Percentiles rank a stretch among this genome's conserved stretches.
phyloP scores from a whole-genome alignment of 2,888 invertebrate genomes.

The Luperina nickerlii region DNA sequence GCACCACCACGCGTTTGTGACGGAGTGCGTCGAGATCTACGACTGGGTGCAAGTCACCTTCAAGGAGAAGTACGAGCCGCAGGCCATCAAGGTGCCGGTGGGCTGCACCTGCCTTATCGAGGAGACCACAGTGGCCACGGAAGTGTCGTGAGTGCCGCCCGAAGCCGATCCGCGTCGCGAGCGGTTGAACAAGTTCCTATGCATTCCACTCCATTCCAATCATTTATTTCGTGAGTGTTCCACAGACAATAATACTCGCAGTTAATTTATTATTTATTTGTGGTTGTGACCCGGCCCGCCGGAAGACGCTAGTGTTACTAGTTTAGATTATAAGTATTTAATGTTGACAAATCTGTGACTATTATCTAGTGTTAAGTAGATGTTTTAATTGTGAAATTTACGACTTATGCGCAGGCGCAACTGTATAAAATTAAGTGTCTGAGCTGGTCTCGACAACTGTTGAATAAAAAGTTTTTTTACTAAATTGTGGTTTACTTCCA shows the following conservation, averaged over 20 bases:
- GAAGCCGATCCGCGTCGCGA: constrained; percentile 16
- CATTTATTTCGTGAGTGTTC: constrained; percentile 63
- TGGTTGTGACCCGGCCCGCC: constrained; percentile 62
- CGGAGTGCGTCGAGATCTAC: constrained; percentile 84
- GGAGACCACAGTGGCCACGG: constrained; percentile 66
- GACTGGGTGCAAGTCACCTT: constrained; percentile 84
- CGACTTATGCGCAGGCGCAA: constrained; percentile 62
- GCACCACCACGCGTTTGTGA: constrained; percentile 75
- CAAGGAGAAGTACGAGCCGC: constrained; percentile 63
- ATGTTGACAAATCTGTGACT: constrained; percentile 45
- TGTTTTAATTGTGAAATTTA: constrained; percentile 46
- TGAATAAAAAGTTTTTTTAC: constrained; percentile 54
- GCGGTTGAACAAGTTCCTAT: constrained; percentile 70
- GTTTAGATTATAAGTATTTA: constrained; percentile 57
- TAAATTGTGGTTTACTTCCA: constrained; percentile 49
- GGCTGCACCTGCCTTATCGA: constrained; percentile 86
- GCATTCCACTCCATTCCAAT: constrained; percentile 60
- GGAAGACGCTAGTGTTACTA: constrained; percentile 42
- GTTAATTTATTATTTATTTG: constrained; percentile 66
- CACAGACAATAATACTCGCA: constrained; percentile 52
- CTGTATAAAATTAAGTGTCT: constrained; percentile 35
- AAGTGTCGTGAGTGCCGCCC: constrained; percentile 53
- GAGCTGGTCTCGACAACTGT: constrained; percentile 65
- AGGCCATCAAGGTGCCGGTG: constrained; percentile 77
- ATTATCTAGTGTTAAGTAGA: constrained; percentile 47